Evolutionary conservation across 1,140 invertebrate genomes (phyloP), one percentile per base, ranked within the genome.

Genomic region (Eriosoma lanigerum): DNA sequence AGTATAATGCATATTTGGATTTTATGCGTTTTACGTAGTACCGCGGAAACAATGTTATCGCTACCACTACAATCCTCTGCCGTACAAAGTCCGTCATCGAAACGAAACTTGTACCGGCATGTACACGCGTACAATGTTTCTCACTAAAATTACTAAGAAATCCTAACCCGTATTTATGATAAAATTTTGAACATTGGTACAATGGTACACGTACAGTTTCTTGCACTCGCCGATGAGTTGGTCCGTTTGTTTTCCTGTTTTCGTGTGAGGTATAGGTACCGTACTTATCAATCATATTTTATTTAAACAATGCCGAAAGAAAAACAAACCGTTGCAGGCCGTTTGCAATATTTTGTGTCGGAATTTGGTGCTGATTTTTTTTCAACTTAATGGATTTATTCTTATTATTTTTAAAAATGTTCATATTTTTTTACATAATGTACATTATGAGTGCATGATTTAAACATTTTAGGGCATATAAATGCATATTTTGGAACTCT

Each of bases 41-140:
- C 32, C 62, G n/a, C 62, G 62, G 62, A 66, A 66, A 66, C 62
- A 66, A 66, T 66, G 62, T 44, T 44, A 66, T 66, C n/a, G n/a
- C n/a, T n/a, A n/a, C n/a, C n/a, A n/a, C n/a, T n/a, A n/a, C n/a
- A n/a, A n/a, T n/a, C n/a, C 62, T 26, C 9, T n/a, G 38, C n/a
- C n/a, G n/a, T n/a, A n/a, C 1, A 38, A 1, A 38, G 62, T n/a
- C 3, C 1, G 8, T 66, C 32, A 10, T 68, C 38, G 12, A 44
- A 68, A 68, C 32, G 64, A 68, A 13, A 68, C 64, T 38, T 68
- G 38, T 68, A 68, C 19, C 44, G 19, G 38, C 64, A 48, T 68
- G 19, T 48, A 68, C 38, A 21, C 64, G n/a, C 64, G 38, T 68
- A n/a, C 64, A 15, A 68, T n/a, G 64, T 9, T 68, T 68, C 32